Conservation (phyloP, 2,888 invertebrate species). For the Acleris holmiana region DNA sequence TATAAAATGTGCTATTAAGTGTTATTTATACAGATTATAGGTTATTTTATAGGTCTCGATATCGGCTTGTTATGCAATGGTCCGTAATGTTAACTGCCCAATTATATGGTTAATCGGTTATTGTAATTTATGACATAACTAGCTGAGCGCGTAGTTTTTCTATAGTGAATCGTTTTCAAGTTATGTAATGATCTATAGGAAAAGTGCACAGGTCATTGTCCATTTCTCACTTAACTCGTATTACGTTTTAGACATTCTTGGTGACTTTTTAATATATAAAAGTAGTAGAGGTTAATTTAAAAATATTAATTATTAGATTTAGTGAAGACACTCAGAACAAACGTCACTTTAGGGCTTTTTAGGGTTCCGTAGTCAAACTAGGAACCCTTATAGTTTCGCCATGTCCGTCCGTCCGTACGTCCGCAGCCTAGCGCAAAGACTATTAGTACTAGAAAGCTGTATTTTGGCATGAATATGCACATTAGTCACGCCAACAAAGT, state of each 20-base stretch:
- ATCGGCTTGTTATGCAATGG: conserved; percentile 30
- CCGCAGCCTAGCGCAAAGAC: too few relatives aligned
- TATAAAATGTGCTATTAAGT: conserved; percentile 18
- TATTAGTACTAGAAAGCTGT: too few relatives aligned
- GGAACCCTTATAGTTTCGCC: too few relatives aligned
- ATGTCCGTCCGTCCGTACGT: too few relatives aligned
- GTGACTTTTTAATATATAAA: too few relatives aligned
- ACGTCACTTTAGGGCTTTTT: too few relatives aligned
- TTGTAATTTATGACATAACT: conserved; percentile 37
- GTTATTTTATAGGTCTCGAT: conserved; percentile 26
- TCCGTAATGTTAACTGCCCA: conserved; percentile 33
- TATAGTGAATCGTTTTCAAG: conserved; percentile 29
- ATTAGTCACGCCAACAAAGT: too few relatives aligned
- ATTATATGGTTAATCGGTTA: conserved; percentile 36
- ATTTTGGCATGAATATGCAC: too few relatives aligned
- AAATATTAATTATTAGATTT: too few relatives aligned
- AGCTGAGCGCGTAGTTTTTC: conserved; percentile 30
- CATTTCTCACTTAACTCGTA: conserved; percentile 10
- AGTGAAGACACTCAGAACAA: too few relatives aligned
- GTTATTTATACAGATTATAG: conserved; percentile 33
- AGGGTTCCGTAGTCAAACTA: too few relatives aligned
- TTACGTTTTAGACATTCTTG: not conserved
- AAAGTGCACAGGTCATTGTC: conserved; percentile 26
- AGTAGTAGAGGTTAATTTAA: too few relatives aligned
- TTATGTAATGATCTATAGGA: conserved; percentile 27